These are phyloP conservation scores for Argyresthia goedartella DNA, from an alignment of 2,888 invertebrate species.

Conservation along the genomic window DNA sequence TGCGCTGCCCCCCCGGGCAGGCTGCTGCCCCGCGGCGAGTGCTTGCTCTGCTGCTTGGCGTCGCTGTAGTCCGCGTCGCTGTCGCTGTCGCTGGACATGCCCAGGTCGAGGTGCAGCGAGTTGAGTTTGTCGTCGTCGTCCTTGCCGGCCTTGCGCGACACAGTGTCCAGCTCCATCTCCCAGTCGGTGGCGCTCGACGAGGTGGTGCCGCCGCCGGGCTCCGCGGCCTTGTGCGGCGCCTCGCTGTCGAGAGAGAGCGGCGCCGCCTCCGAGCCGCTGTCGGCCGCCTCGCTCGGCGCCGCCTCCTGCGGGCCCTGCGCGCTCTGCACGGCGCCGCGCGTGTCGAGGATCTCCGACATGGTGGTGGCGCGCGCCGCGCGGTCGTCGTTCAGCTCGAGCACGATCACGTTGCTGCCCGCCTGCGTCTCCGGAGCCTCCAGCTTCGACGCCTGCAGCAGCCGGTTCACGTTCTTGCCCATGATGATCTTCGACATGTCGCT, in stretches of 20 bases:
- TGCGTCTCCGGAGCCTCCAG: conserved; percentile 43
- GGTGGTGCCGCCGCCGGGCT: conserved; percentile 40
- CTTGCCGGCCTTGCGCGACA: conserved; percentile 49
- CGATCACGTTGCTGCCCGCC: conserved; percentile 54
- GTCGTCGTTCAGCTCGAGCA: conserved; percentile 60
- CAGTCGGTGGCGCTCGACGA: conserved; percentile 66
- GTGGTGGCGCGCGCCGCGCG: conserved; percentile 55
- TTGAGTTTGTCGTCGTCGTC: conserved; percentile 60
- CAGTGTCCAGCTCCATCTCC: conserved; percentile 74
- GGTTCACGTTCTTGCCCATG: conserved; percentile 64
- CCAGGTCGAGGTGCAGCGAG: conserved; percentile 57
- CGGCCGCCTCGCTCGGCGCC: conserved; percentile 22
- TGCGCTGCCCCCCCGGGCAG: conserved; percentile 41
- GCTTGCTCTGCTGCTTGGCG: conserved; percentile 39
- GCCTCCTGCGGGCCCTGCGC: too few relatives aligned
- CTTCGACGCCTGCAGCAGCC: conserved; percentile 52
- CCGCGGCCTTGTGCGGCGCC: conserved; percentile 39
- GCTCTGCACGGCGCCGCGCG: conserved; percentile 33
- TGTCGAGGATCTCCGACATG: conserved; percentile 59
- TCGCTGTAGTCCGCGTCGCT: conserved; percentile 52
- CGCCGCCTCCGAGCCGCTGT: conserved; percentile 63
- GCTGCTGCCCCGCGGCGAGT: conserved; percentile 35
- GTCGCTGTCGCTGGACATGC: conserved; percentile 66
- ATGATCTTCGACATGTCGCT: conserved; percentile 64
- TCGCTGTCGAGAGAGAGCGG: conserved; percentile 62